A percentile compares a stretch with the other conserved stretches of the same genome.
Conservation (phyloP, 2,113 vertebrate species). For the Psittacara wagleri region DNA sequence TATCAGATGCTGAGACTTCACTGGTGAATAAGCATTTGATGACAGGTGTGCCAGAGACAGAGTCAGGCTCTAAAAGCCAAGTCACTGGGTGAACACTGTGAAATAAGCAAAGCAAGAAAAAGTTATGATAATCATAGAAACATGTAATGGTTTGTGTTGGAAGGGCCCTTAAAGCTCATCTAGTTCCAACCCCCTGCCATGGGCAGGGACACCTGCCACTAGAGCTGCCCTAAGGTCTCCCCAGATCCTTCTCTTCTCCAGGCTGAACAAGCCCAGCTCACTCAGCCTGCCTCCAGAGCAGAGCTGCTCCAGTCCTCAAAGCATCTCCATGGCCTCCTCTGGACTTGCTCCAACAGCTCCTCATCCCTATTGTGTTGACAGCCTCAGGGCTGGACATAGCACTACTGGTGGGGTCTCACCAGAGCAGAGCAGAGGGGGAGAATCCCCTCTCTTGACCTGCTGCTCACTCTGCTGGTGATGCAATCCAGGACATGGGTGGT, state of each 20-base stretch:
- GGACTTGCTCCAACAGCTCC: neutral
- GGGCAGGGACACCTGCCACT: neutral
- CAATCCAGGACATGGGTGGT: neutral
- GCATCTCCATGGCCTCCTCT: neutral
- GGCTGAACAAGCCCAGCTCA: neutral
- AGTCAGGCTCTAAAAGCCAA: neutral
- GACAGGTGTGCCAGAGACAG: neutral
- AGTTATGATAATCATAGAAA: neutral
- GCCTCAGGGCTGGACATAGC: neutral
- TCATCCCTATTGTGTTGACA: neutral
- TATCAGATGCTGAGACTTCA: neutral
- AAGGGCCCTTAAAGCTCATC: neutral
- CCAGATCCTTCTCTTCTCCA: neutral
- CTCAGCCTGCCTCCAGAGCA: neutral
- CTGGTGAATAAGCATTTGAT: neutral
- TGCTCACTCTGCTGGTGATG: neutral
- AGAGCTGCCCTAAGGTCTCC: neutral
- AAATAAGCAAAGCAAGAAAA: neutral
- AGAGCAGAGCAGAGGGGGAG: neutral
- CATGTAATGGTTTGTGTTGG: neutral
- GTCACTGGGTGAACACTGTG: rapidly evolving
- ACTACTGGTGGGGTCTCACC: neutral
- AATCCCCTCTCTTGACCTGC: neutral
- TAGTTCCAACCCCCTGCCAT: neutral
- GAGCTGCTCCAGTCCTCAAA: neutral